A percentile compares a stretch with the other conserved stretches of the same genome.
Conservation (phyloP, 2,888 invertebrate genomes). For the Melanotus villosus region DNA sequence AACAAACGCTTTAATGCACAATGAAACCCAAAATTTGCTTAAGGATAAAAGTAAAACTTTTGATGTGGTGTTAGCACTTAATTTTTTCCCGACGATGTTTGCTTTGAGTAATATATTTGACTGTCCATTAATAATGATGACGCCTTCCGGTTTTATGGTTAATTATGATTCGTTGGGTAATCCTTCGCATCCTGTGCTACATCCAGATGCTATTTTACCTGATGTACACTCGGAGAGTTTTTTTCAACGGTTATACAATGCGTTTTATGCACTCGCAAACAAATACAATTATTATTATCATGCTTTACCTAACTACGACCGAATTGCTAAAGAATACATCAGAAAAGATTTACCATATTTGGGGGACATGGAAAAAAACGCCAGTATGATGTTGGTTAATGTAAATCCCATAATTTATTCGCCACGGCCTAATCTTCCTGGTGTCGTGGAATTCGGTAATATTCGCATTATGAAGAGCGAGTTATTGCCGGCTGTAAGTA, state of each 20-base stretch:
- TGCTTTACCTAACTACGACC: slow-evolving; percentile 25
- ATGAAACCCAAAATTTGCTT: neutral
- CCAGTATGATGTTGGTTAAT: slow-evolving; percentile 60
- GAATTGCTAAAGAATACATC: slow-evolving; percentile 54
- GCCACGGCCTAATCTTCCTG: slow-evolving; percentile 59
- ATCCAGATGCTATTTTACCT: slow-evolving; percentile 48
- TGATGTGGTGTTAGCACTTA: slow-evolving; percentile 46
- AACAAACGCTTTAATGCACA: neutral
- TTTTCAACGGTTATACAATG: slow-evolving; percentile 18
- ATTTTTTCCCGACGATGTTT: slow-evolving; percentile 33
- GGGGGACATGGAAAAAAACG: slow-evolving; percentile 59
- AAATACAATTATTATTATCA: neutral
- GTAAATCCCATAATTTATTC: slow-evolving; percentile 60
- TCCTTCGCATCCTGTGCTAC: slow-evolving; percentile 54
- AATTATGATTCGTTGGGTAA: slow-evolving; percentile 53
- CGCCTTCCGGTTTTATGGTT: slow-evolving; percentile 31
- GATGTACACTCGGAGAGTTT: slow-evolving; percentile 18
- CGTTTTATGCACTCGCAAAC: neutral
- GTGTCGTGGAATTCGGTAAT: slow-evolving; percentile 57
- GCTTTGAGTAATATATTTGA: slow-evolving; percentile 45
- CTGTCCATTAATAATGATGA: slow-evolving; percentile 47
- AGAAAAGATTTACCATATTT: slow-evolving; percentile 54
- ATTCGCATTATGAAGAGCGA: slow-evolving; percentile 58
- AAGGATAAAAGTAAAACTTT: slow-evolving; percentile 21
- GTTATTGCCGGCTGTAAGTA: slow-evolving; percentile 58